Evolutionary conservation across 2,888 invertebrate genomes (phyloP), one percentile per base, ranked within the genome.

Genomic region (Odontocolon sp.): DNA sequence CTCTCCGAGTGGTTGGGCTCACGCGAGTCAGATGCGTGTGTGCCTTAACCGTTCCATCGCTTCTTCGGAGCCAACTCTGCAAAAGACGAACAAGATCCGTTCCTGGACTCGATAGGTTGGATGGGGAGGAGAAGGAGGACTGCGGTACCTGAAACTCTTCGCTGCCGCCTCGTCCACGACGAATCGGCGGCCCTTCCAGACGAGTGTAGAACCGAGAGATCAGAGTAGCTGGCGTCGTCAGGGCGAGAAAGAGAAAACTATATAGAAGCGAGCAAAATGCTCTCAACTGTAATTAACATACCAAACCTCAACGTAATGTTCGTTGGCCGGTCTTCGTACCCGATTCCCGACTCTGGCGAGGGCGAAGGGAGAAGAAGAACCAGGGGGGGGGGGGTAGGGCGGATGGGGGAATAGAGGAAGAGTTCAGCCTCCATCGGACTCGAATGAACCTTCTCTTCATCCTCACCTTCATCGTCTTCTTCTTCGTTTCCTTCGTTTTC

Each of bases 201-300:
- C 67, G 74, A 38, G 64, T 38, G 59, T 61, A 72, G 63, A 42
- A 71, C 36, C 52, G 52, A 63, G 56, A 77, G 57, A 66, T 66
- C 40, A n/a, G 21, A 40, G 21, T 36, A 26, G 8, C 38, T 47
- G 38, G 18, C 31, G n/a, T n/a, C 66, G 8, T 21, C 14, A 47
- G 11, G 66, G 64, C 56, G 69, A 78, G 79, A 67, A 78, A 64
- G 75, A 74, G 57, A 54, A 36, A 70, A 72, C 68, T 74, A 72
- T 64, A 67, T 75, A 66, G 75, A 80, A 85, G n/a, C n/a, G n/a
- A n/a, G n/a, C n/a, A n/a, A n/a, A n/a, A 83, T 78, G 86, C 86
- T 86, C 86, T 85, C 86, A 85, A 83, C 87, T 89, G 88, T 89
- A 89, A 90, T 90, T 90, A 90, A 90, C 89, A 90, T 90, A 90